Evolutionary conservation across 2,888 invertebrate genomes (phyloP), one percentile per base, ranked within the genome.

Genomic region (Itoplectis maculator): DNA sequence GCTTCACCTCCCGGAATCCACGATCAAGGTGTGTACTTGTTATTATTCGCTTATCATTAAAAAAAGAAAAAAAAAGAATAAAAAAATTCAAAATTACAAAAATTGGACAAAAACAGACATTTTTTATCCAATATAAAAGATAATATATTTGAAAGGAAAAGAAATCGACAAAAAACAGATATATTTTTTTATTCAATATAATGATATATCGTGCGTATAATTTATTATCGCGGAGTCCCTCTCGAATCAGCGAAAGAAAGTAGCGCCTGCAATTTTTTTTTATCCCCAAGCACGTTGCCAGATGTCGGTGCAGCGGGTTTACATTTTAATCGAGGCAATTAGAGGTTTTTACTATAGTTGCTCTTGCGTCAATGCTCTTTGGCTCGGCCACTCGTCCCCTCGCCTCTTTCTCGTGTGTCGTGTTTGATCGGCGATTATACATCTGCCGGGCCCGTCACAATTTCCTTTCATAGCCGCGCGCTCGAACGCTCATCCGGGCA

Each of bases 1-100:
- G 89, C 94, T 99, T 15, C 97, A 97, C 86, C 94, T 99, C 9
- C 99, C 99, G 0, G 99, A 99, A 93, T 97, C 98, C 37, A 99
- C 99, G 1, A 99, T 99, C 87, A 99, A 99, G 96, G 99, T 99
- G 93, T 89, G 90, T 84, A 11, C 5, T 15, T 0, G 2, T 37
- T 59, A n/a, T 37, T 7, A 7, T 0, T 15, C 35, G 13, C 35
- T 37, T 54, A 29, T 29, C 2, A 29, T 2, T 5, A 29, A 29
- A 5, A 29, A 29, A 29, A 3, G 5, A 29, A 29, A 29, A 29
- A 29, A 29, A 29, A 29, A 29, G 2, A 29, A 29, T 29, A 29
- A 5, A 29, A 29, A 5, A 29, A 29, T n/a, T n/a, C n/a, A 29
- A 29, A 3, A 29, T 29, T n/a, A n/a, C n/a, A n/a, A n/a, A n/a